These are phyloP conservation scores for Bombus soroeensis DNA, from an alignment of 1,140 invertebrate species.

Conservation along the genomic window DNA sequence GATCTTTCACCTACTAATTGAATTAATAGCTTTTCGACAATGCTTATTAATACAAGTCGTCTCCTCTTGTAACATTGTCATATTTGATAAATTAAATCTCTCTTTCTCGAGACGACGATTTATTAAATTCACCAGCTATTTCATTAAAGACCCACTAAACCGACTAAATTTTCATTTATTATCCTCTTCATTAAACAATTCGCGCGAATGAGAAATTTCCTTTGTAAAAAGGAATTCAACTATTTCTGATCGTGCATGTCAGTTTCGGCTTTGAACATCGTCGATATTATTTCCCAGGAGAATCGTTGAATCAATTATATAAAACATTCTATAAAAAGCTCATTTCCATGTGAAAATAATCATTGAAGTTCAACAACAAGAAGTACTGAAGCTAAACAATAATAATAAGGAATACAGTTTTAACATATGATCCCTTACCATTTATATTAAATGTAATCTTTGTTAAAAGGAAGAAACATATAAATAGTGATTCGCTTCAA, in stretches of 20 bases:
- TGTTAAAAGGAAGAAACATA: too few species aligned
- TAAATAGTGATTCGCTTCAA: too few species aligned
- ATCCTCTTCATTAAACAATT: neutral
- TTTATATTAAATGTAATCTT: too few species aligned
- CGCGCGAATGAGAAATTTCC: neutral
- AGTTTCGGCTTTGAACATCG: neutral
- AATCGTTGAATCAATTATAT: neutral
- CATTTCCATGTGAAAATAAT: neutral
- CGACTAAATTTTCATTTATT: neutral
- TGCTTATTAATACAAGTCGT: neutral
- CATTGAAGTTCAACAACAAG: neutral
- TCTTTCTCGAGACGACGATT: neutral
- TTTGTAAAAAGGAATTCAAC: neutral
- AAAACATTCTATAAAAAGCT: neutral
- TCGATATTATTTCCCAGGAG: neutral
- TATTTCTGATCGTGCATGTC: neutral
- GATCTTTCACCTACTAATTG: neutral
- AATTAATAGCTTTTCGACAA: neutral
- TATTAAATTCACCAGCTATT: neutral
- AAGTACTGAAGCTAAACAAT: neutral
- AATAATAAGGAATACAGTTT: neutral
- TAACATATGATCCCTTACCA: too few species aligned
- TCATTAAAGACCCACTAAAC: neutral
- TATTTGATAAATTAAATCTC: neutral
- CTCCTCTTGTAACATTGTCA: neutral